Base-by-base conservation (phyloP, 53 echinoderm and acorn worm genomes). In the Hippasteria phrygiana region DNA sequence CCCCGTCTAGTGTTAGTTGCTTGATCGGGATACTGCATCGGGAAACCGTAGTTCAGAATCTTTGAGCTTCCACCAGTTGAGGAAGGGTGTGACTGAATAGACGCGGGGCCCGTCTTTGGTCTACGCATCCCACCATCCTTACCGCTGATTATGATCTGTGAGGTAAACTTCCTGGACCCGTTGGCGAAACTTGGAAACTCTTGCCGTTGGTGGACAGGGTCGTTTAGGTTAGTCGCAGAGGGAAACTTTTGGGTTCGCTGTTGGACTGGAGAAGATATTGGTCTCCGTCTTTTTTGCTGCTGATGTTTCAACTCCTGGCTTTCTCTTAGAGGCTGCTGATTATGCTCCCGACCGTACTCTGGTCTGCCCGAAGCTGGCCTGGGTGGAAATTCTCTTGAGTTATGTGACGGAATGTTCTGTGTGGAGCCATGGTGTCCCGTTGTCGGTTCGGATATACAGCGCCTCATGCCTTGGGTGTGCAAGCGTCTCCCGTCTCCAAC, bases 161-260 rank as follows among this genome's bases (percentile, higher is more conserved):
- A 94, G 39, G 64, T 89, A 37, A 89, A 90, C 59, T 91, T 93
- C 24, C 87, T 69, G 14, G 81, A 80, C n/a, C 67, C 67, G 33
- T 41, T 43, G 37, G 16, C 50, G 24, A 47, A 12, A 37, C 54
- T 39, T 50, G 50, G 64, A 26, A 64, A 4, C 20, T 63, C 42
- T 32, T 63, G 85, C 37, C 36, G 69, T 10, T 63, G 43, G 6
- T 32, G 26, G 22, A 55, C 45, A 17, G 79, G 73, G 26, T 2
- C 10, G 20, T 73, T 18, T 46, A 82, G 81, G 22, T 59, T 59
- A 1, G 82, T 82, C 35, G 71, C 59, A 38, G 78, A 88, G 43
- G 62, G 43, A 67, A 65, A 65, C 77, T 88, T 88, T 50, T 48
- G 43, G 12, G 73, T 54, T 3, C 4, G 56, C 22, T 64, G 64